These are phyloP conservation scores for Neostethus bicornis DNA, from an alignment of 2,797 vertebrate species.

Conservation along the genomic window DNA sequence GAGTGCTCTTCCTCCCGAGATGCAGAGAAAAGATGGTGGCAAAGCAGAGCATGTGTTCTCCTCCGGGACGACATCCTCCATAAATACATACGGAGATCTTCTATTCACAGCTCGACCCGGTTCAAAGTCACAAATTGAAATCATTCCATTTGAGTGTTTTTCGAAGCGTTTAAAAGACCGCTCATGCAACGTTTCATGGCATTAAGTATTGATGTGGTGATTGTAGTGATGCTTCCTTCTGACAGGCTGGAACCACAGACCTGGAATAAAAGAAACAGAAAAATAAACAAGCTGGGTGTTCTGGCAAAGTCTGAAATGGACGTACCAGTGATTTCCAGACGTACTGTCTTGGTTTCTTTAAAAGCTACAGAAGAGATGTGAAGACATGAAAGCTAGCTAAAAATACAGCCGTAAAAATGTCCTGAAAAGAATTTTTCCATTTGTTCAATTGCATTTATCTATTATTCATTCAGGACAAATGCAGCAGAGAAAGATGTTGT, in stretches of 20 bases:
- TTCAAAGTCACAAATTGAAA: conserved; percentile 54
- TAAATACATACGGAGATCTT: conserved; percentile 9
- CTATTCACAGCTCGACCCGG: conserved; percentile 30
- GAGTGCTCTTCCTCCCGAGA: too few relatives aligned
- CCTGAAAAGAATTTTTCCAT: conserved; percentile 65
- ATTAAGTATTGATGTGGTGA: conserved; percentile 72
- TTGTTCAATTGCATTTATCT: conserved; percentile 69
- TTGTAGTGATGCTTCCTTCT: conserved; percentile 66
- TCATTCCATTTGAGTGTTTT: conserved; percentile 57
- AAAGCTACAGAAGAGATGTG: conserved; percentile 62
- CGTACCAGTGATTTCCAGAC: conserved; percentile 49
- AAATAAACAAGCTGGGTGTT: conserved; percentile 36
- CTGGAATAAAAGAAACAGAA: conserved; percentile 62
- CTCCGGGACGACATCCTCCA: conserved; percentile 19
- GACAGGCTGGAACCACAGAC: conserved; percentile 31
- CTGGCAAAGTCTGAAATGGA: conserved; percentile 29
- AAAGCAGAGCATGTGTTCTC: conserved; percentile 29
- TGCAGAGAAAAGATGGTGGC: background rate
- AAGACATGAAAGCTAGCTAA: conserved; percentile 67
- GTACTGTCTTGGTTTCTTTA: conserved; percentile 49
- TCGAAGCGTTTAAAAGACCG: conserved; percentile 72
- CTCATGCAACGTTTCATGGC: conserved; percentile 51
- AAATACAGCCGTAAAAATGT: conserved; percentile 71
- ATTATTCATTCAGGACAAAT: conserved; percentile 67
- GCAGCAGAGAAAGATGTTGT: conserved; percentile 39